phyloP scores from a whole-genome alignment of 64 coral and sea anemone species.

The Actinia tenebrosa region DNA sequence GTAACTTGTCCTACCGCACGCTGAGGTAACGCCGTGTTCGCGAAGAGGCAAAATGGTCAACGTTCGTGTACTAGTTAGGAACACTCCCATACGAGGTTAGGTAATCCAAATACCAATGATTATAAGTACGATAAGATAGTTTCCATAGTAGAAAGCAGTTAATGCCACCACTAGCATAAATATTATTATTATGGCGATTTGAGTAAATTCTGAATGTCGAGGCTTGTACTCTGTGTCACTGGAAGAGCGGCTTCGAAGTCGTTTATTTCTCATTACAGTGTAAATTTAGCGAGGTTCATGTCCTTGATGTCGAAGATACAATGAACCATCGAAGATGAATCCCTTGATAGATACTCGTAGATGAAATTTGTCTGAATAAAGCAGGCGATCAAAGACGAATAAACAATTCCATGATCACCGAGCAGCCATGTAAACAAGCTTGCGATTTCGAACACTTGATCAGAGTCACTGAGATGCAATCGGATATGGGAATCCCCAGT shows the following conservation, averaged over 20 bases:
- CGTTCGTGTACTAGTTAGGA: neutral
- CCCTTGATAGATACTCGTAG: neutral
- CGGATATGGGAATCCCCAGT: slow-evolving; percentile 15
- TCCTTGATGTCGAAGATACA: neutral
- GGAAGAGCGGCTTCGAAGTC: neutral
- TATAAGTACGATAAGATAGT: slow-evolving; percentile 82
- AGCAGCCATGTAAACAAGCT: neutral
- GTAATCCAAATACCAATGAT: slow-evolving; percentile 85
- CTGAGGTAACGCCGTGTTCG: neutral
- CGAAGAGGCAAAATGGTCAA: neutral
- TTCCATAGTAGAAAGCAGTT: slow-evolving; percentile 61
- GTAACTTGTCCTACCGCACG: neutral
- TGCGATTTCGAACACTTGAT: neutral
- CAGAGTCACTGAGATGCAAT: neutral
- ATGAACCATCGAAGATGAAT: neutral
- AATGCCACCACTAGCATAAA: slow-evolving; percentile 65
- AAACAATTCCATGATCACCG: slow-evolving; percentile 14
- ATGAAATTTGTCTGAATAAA: neutral
- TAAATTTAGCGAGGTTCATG: neutral
- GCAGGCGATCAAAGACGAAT: neutral
- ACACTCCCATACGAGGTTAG: slow-evolving; percentile 7
- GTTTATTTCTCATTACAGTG: neutral
- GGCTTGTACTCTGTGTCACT: neutral
- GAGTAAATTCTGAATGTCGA: neutral
- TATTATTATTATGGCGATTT: slow-evolving; percentile 57